Percentiles rank a stretch among this genome's conserved stretches.
Conservation (phyloP, 2,888 invertebrate species). For the Drosophila longiperda region DNA sequence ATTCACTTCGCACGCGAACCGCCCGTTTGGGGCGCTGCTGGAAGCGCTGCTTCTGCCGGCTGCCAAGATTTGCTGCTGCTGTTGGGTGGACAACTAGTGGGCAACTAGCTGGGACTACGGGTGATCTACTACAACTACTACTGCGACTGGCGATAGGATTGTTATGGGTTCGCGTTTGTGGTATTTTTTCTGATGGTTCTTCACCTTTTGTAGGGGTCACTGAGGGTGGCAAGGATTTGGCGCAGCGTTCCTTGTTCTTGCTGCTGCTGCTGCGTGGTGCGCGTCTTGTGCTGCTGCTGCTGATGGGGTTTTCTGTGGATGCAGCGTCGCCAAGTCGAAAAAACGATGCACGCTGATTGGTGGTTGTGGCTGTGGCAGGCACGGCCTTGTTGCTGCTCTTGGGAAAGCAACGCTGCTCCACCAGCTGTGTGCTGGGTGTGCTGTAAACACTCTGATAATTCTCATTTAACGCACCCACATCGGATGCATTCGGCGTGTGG, state of each 20-base stretch:
- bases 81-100: conserved; percentile 49
- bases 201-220: conserved; percentile 81
- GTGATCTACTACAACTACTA: conserved; percentile 43
- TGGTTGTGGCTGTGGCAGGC: not conserved
- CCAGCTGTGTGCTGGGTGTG: conserved; percentile 82
- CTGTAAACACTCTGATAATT: conserved; percentile 84
- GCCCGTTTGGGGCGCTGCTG: conserved; percentile 80
- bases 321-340: conserved; percentile 78
- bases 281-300: conserved; percentile 32
- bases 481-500: conserved; percentile 80
- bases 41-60: conserved; percentile 82
- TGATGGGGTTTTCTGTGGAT: conserved; percentile 42
- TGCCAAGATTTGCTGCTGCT: conserved; percentile 56
- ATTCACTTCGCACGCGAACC: conserved; percentile 84
- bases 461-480: conserved; percentile 81
- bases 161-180: conserved; percentile 1
- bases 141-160: conserved; percentile 15
- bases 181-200: conserved; percentile 13
- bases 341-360: conserved; percentile 56
- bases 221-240: conserved; percentile 74
- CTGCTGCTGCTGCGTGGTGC: conserved; percentile 45
- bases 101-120: conserved; percentile 69
- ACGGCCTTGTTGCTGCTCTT: conserved; percentile 55
- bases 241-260: conserved; percentile 66
- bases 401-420: conserved; percentile 82